A percentile compares a stretch with the other conserved stretches of the same genome.
These are phyloP conservation scores for Lydus trimaculatus DNA, from an alignment of 2,888 invertebrate species.

Conservation along the genomic window DNA sequence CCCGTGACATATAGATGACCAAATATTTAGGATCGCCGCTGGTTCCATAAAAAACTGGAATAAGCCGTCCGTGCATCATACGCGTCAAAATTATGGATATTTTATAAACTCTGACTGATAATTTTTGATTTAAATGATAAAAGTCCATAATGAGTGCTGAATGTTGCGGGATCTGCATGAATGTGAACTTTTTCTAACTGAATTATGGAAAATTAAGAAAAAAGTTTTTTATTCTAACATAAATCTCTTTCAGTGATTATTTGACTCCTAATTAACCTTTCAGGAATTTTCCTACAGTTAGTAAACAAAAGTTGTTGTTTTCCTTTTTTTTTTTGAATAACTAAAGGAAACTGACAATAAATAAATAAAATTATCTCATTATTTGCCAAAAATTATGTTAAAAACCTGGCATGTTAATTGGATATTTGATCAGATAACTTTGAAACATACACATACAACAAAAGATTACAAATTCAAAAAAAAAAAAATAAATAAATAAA, in stretches of 20 bases:
- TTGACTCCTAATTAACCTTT: not conserved
- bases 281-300: not conserved
- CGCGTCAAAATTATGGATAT: no score
- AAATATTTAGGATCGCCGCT: no score
- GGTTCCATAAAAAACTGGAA: no score
- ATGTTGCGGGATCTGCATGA: no score
- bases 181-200: no score
- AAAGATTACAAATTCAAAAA: not conserved
- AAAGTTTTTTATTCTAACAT: not conserved
- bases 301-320: not conserved
- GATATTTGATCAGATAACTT: not conserved
- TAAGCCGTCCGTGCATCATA: no score
- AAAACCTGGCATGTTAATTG: not conserved
- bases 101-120: no score
- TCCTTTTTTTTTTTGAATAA: not conserved
- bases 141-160: no score
- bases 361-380: not conserved
- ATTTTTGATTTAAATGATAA: no score
- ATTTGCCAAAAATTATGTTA: conserved; percentile 1
- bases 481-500: not conserved
- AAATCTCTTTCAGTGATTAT: not conserved
- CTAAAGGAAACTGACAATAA: not conserved
- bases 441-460: not conserved
- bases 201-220: not conserved
- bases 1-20: no score